A percentile compares a stretch with the other conserved stretches of the same genome.
Conservation (phyloP, 2,888 invertebrate genomes). For the Eustalomyia histrio region DNA sequence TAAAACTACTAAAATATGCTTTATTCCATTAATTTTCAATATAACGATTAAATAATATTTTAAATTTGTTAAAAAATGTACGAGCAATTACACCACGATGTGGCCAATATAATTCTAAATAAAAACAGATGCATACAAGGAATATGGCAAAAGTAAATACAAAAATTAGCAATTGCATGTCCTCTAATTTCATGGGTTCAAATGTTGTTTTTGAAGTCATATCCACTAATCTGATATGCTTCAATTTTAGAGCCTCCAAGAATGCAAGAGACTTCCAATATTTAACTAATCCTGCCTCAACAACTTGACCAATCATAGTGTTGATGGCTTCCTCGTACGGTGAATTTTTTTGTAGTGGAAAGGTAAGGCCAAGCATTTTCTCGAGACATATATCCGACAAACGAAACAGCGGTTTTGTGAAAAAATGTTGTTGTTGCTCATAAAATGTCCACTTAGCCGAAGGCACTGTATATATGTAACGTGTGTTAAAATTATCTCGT, state of each 20-base stretch:
- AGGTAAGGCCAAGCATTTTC: slow-evolving; percentile 35
- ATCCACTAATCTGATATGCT: slow-evolving; percentile 43
- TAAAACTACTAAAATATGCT: too few species aligned
- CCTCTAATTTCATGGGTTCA: slow-evolving; percentile 57
- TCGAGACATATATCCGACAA: slow-evolving; percentile 60
- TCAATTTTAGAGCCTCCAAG: slow-evolving; percentile 56
- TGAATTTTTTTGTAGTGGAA: slow-evolving; percentile 62
- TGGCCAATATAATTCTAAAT: slow-evolving; percentile 24
- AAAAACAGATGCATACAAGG: slow-evolving; percentile 23
- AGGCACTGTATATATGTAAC: slow-evolving; percentile 64
- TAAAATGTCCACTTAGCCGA: slow-evolving; percentile 54
- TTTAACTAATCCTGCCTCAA: slow-evolving; percentile 49
- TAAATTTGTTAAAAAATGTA: not conserved
- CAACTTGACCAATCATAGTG: slow-evolving; percentile 43
- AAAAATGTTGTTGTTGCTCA: slow-evolving; percentile 64
- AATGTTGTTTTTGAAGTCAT: slow-evolving; percentile 18
- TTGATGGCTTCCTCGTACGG: slow-evolving; percentile 56
- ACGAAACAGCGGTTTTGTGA: slow-evolving; percentile 61
- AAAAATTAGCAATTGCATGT: slow-evolving; percentile 43
- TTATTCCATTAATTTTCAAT: not conserved
- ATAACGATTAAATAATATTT: not conserved
- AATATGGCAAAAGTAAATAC: not conserved
- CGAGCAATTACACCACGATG: not conserved
- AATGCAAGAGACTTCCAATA: slow-evolving; percentile 58
- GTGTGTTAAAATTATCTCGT: slow-evolving; percentile 58